These are phyloP conservation scores for Microplitis mediator DNA, from an alignment of 1,140 invertebrate species.

Conservation along the genomic window DNA sequence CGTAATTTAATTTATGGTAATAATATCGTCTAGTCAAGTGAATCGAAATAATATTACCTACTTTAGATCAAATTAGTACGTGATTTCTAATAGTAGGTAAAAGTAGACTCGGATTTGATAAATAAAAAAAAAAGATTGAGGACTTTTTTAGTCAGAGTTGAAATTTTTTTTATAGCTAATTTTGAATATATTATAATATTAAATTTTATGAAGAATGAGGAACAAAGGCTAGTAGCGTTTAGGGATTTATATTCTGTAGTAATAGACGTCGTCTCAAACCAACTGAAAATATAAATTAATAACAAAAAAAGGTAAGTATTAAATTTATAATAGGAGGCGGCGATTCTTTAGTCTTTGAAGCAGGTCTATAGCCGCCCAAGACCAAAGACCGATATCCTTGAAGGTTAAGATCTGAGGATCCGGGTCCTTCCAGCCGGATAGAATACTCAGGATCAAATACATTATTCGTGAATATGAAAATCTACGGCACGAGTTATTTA, in stretches of 20 bases:
- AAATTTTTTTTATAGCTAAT: no score
- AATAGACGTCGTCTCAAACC: slow-evolving; percentile 34
- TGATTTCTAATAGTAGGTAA: background rate
- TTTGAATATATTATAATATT: background rate
- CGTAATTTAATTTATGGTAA: no score
- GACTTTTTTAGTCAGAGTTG: no score
- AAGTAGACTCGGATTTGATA: background rate
- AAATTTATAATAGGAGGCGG: slow-evolving; percentile 51
- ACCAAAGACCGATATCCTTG: slow-evolving; percentile 23
- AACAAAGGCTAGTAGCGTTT: slow-evolving; percentile 12
- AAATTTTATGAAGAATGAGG: slow-evolving; percentile 2
- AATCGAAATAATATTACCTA: no score
- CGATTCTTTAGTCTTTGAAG: slow-evolving; percentile 33
- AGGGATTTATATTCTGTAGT: background rate
- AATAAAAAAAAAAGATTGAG: background rate
- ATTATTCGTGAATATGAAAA: slow-evolving; percentile 8
- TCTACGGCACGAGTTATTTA: background rate
- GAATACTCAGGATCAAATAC: no score
- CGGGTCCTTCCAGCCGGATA: no score
- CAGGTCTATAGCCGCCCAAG: background rate
- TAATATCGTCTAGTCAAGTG: no score
- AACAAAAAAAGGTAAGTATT: slow-evolving; percentile 39
- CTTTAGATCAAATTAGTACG: no score
- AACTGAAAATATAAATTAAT: slow-evolving; percentile 32
- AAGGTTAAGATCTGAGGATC: background rate